phyloP scores from a whole-genome alignment of 2,113 vertebrate genomes.

The Antigone vipio region DNA sequence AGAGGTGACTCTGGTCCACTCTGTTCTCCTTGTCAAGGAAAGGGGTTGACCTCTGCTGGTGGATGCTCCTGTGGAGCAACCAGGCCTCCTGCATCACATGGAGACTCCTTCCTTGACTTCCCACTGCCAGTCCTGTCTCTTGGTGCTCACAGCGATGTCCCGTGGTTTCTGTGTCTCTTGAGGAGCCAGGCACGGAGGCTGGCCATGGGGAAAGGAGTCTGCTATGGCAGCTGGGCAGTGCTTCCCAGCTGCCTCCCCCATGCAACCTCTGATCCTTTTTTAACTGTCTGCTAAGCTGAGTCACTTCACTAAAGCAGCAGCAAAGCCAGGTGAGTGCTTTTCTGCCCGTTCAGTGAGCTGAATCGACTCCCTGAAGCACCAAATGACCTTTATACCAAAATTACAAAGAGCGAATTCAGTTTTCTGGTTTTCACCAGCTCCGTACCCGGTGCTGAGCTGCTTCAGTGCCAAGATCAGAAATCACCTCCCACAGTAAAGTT shows the following conservation, averaged over 20 bases:
- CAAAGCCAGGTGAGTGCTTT: neutral
- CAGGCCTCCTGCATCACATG: neutral
- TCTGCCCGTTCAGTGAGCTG: neutral
- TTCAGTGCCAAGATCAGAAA: neutral
- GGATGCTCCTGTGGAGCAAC: neutral
- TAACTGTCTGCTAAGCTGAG: neutral
- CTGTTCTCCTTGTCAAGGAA: neutral
- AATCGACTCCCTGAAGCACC: neutral
- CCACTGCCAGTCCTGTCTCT: neutral
- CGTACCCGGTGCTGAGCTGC: neutral
- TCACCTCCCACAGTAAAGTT: neutral
- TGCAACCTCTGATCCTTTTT: neutral
- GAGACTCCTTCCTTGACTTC: neutral
- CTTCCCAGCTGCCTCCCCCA: neutral
- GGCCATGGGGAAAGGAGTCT: neutral
- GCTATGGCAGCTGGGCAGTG: neutral
- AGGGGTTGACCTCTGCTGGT: neutral
- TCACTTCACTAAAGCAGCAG: neutral
- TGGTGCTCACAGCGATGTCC: neutral
- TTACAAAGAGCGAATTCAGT: neutral
- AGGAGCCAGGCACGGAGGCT: neutral
- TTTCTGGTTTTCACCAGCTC: neutral
- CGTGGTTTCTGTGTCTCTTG: neutral
- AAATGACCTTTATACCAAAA: neutral
- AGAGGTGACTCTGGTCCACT: neutral